A percentile compares a stretch with the other conserved stretches of the same genome.
These are phyloP conservation scores for Hippoglossus stenolepis DNA, from an alignment of 2,113 vertebrate genomes.

Conservation along the genomic window DNA sequence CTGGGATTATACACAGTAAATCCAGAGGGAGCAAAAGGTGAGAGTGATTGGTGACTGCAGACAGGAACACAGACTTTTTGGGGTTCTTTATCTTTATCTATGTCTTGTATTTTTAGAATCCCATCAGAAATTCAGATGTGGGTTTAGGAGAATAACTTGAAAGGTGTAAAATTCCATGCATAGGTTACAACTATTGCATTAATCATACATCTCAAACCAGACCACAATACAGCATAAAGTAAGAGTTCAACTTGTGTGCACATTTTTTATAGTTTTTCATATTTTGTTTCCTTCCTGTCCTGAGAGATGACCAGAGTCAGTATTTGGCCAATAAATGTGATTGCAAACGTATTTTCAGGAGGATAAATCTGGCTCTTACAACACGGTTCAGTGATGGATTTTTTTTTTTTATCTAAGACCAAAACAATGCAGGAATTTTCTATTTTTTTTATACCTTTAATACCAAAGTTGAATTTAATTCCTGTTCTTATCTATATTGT, in stretches of 20 bases:
- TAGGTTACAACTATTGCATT: background rate
- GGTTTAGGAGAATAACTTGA: background rate
- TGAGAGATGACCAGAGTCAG: background rate
- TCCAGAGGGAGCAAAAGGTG: slow-evolving; percentile 17
- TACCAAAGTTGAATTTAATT: background rate
- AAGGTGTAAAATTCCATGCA: background rate
- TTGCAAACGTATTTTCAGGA: background rate
- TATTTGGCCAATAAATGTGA: background rate
- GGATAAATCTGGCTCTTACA: background rate
- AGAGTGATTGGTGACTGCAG: slow-evolving; percentile 11
- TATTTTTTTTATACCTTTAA: background rate
- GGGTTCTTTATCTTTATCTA: too few species aligned
- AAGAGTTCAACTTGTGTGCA: background rate
- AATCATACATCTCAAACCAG: background rate
- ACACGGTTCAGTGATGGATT: background rate
- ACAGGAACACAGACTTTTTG: background rate
- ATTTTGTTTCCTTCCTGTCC: slow-evolving; percentile 36
- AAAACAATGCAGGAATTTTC: background rate
- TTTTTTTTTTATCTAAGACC: too few species aligned
- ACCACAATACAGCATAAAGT: background rate
- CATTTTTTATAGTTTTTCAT: slow-evolving; percentile 8
- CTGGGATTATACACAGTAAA: slow-evolving; percentile 60
- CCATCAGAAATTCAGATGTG: background rate
- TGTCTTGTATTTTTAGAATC: background rate
- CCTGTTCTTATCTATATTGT: background rate